Evolutionary conservation across 2,113 vertebrate genomes (phyloP).

Genomic region (Mixornis gularis): DNA sequence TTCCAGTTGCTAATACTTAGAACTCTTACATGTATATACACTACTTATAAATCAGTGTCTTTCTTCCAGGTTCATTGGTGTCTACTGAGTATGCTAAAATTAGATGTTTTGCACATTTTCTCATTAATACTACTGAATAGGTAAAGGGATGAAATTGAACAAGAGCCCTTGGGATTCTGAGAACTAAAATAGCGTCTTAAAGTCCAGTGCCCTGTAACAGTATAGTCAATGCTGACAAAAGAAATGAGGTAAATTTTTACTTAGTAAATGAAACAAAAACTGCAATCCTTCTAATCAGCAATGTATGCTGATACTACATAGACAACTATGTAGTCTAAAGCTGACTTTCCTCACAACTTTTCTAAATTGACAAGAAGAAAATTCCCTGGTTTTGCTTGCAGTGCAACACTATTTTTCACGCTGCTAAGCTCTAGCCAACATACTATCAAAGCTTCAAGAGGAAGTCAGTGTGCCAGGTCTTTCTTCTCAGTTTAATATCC

Average conservation of each 20-base stretch:
- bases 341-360: background rate
- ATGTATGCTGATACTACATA: too few relatives aligned
- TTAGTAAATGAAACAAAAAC: background rate
- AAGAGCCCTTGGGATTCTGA: background rate
- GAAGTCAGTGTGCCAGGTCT: conserved; percentile 3
- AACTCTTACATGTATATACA: background rate
- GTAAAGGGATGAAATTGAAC: background rate
- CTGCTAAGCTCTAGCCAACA: background rate
- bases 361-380: conserved; percentile 15
- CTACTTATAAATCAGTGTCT: background rate
- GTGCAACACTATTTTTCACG: conserved; percentile 32
- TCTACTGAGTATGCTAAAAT: background rate
- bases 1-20: background rate
- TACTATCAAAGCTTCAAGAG: conserved; percentile 42
- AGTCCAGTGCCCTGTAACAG: background rate
- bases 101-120: background rate
- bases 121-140: background rate
- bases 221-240: background rate
- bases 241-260: background rate
- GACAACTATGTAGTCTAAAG: background rate
- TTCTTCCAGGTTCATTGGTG: background rate
- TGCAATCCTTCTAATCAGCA: background rate
- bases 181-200: background rate
- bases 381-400: conserved; percentile 4
- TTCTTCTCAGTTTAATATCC: conserved; percentile 34